Conservation (phyloP, 2,113 vertebrate species). For the Alligator mississippiensis region DNA sequence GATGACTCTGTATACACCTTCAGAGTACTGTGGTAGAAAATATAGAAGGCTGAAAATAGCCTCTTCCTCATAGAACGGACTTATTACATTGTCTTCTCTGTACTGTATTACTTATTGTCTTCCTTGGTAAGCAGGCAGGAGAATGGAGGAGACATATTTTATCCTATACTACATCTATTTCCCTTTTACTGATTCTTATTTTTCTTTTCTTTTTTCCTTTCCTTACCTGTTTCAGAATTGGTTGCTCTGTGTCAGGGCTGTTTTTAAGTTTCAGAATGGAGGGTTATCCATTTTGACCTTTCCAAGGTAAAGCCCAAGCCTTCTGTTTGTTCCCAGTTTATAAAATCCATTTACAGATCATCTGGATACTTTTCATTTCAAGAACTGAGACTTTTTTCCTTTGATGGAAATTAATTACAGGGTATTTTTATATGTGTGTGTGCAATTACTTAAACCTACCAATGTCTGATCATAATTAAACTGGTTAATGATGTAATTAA, state of each 20-base stretch:
- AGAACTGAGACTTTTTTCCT: not conserved
- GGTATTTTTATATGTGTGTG: not conserved
- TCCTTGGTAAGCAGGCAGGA: not conserved
- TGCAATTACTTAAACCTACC: not conserved
- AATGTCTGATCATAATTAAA: not conserved
- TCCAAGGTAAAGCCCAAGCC: not conserved
- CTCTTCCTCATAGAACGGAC: not conserved
- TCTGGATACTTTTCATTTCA: not conserved
- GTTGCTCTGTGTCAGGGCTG: not conserved
- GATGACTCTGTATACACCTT: rapidly evolving
- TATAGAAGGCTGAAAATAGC: not conserved
- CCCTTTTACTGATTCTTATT: not conserved
- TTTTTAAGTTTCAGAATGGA: not conserved
- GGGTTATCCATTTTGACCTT: not conserved
- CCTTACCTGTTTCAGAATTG: not conserved
- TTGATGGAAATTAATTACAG: not conserved
- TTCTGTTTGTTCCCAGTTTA: not conserved
- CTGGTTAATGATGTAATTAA: not conserved
- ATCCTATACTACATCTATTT: not conserved
- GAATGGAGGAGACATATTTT: not conserved
- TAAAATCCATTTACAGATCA: not conserved
- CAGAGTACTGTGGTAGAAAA: not conserved
- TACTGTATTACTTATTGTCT: not conserved
- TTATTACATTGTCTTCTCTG: not conserved
- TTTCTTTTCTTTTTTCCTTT: not conserved